These are phyloP conservation scores for Monarcha castaneiventris DNA, from an alignment of 2,113 vertebrate species.

Conservation along the genomic window DNA sequence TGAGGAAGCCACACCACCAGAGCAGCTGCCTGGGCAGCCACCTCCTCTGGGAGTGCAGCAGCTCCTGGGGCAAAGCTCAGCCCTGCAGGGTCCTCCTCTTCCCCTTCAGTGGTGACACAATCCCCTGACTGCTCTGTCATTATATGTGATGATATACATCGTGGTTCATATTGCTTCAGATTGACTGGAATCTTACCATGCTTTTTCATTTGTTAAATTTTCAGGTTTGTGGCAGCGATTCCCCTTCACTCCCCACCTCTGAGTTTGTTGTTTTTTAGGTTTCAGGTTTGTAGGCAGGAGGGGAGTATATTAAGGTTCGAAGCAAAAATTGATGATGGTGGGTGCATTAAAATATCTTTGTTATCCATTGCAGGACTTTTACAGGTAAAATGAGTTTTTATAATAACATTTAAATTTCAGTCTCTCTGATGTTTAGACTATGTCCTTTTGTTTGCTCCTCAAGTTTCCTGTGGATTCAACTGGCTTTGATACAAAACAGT, in stretches of 20 bases:
- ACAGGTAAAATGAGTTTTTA: background rate
- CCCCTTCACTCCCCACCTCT: rapidly evolving
- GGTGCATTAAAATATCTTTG: background rate
- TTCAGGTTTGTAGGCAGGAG: background rate
- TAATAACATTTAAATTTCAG: background rate
- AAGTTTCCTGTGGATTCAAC: background rate
- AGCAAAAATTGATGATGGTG: background rate
- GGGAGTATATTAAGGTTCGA: background rate
- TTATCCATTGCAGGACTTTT: background rate
- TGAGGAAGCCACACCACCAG: background rate
- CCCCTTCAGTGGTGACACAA: rapidly evolving
- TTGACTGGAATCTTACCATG: background rate
- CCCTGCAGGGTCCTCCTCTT: background rate
- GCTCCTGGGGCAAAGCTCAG: background rate
- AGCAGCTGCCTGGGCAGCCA: background rate
- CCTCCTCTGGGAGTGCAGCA: background rate
- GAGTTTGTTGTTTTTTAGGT: background rate
- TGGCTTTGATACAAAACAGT: background rate
- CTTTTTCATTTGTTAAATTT: background rate
- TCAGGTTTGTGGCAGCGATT: background rate
- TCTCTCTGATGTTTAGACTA: background rate
- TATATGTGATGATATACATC: background rate
- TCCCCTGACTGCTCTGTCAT: background rate
- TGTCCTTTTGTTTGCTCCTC: background rate
- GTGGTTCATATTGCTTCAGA: background rate